Evolutionary conservation across 2,797 vertebrate species (phyloP), one percentile per base, ranked within the genome.

Genomic region (Hypotaenidia okinawae): DNA sequence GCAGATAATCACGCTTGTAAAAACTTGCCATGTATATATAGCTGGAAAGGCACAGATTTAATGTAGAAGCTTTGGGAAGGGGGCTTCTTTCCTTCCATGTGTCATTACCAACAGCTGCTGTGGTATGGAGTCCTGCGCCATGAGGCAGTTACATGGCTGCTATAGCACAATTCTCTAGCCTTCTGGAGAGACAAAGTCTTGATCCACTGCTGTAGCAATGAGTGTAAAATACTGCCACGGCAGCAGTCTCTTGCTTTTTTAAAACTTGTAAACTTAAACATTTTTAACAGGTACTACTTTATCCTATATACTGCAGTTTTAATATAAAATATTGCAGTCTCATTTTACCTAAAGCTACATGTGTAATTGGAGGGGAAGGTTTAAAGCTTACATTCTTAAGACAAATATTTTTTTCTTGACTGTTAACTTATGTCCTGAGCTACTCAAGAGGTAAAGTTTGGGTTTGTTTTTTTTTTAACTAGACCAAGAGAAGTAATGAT

Each of bases 191-290:
- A 28, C 7, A 24, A 37, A 54, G 37, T 51, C 41, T 87, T 2
- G 1, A 22, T 41, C 16, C 58, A 18, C 37, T 73, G 21, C 28
- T 18, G 25, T 37, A 59, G n/a, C 13, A 39, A 13, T 28, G 37
- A 27, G 27, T 63, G 10, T 51, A 30, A 11, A 30, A 5, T 17
- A 24, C 16, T 78, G 19, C 9, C 11, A 28, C 28, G 52, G 45
- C 79, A 67, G 10, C 16, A 69, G 16, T 23, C 25, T 41, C 19
- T 30, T 59, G 49, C 3, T 6, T 47, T 77, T 94, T 63, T 84
- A 12, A 70, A 62, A 39, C 13, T 3, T 0, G 1, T 7, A 13
- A 18, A 6, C 30, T 77, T 77, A 63, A 79, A 35, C 0, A 0
- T 63, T 62, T 47, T 75, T 68, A 81, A 35, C 32, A 21, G 22